Evolutionary conservation across 2,888 invertebrate species (phyloP), one percentile per base, ranked within the genome.

Genomic region (Orthosia cruda): DNA sequence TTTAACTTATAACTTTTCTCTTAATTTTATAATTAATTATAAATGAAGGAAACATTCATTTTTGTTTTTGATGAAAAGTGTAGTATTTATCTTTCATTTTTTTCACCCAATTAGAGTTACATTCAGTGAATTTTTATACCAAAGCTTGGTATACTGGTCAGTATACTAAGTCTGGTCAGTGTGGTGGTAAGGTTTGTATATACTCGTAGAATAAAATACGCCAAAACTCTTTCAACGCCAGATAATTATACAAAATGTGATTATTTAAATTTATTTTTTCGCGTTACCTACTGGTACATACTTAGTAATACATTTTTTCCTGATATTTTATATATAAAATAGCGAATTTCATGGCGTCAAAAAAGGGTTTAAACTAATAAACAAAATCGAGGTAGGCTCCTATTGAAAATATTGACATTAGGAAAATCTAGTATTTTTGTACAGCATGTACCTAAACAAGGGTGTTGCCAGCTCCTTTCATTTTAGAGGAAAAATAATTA

Each of bases 381-480:
- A 52, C 2, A 11, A 69, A 20, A 57, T 45, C 15, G 26, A 74
- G 32, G 23, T 32, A 54, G 49, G 11, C 9, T 61, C 20, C 45
- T 66, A 54, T 63, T 52, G 20, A 69, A 52, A 63, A 58, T 26
- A 62, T 50, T 52, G 12, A 45, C 18, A 23, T 40, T 20, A 68
- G 52, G 40, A 70, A 64, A 68, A 61, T 75, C 23, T 54, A 71
- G 67, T 49, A 32, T 58, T 67, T 74, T 74, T 65, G 50, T 80
- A 84, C 76, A 84, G 12, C 45, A 64, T 69, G 58, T 82, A 71
- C 69, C 45, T 81, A 81, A 74, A 71, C 70, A 71, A 32, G 2
- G 55, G 50, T 81, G 85, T 76, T 76, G 67, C 81, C 81, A 81
- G 77, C 0, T 16, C 63, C n/a, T 66, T 40, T 40, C 7, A 50